Conservation (phyloP, 2,113 vertebrate genomes). For the Nyctereutes procyonoides region DNA sequence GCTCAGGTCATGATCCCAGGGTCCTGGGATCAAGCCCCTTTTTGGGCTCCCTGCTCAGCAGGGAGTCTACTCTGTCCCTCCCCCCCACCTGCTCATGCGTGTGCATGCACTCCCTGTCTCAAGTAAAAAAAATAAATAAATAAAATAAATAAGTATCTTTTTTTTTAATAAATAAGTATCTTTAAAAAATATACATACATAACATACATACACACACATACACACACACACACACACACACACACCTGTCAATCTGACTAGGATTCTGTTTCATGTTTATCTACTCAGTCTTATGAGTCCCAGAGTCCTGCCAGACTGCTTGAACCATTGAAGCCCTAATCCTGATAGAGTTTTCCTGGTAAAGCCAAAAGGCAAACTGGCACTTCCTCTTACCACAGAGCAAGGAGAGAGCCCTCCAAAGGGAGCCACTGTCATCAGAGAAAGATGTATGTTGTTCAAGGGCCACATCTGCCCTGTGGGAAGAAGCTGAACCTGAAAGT, state of each 20-base stretch:
- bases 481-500: background rate
- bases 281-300: background rate
- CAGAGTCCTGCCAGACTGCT: background rate
- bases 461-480: background rate
- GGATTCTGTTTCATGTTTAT: background rate
- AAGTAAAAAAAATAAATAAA: background rate
- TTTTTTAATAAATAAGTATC: background rate
- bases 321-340: background rate
- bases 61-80: background rate
- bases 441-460: background rate
- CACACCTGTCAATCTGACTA: background rate
- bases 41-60: background rate
- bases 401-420: background rate
- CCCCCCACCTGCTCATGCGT: background rate
- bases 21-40: background rate
- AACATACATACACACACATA: background rate
- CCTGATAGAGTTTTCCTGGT: background rate
- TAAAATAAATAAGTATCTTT: too few species aligned
- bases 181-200: too few species aligned
- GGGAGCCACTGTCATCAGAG: background rate
- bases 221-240: background rate
- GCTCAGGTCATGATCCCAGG: background rate
- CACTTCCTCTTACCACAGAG: background rate
- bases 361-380: background rate
- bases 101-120: background rate